Conservation (phyloP, 2,113 vertebrate species). For the Eulemur rufifrons region DNA sequence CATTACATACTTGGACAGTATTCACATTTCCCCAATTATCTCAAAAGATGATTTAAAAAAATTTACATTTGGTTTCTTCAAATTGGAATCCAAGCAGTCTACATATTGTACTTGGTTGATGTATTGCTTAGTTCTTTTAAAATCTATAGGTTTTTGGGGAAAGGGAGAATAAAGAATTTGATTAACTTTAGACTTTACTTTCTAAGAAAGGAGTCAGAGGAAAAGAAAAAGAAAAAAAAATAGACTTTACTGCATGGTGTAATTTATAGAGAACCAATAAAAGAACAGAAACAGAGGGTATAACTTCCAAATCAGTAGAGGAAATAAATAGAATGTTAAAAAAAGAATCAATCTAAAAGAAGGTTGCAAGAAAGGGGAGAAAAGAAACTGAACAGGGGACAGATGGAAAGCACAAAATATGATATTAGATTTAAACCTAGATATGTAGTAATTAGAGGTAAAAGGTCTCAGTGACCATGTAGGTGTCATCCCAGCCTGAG, state of each 20-base stretch:
- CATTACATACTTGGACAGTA: background rate
- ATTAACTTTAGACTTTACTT: background rate
- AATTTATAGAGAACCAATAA: background rate
- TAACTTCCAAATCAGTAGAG: background rate
- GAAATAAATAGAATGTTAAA: background rate
- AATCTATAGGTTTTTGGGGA: background rate
- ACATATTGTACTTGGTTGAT: background rate
- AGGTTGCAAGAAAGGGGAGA: background rate
- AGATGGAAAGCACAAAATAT: background rate
- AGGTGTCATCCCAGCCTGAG: background rate
- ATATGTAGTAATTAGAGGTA: background rate
- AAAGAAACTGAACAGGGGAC: background rate
- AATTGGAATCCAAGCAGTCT: background rate
- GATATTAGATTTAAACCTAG: background rate
- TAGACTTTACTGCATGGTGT: background rate
- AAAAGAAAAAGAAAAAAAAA: too few relatives aligned
- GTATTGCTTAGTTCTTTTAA: background rate
- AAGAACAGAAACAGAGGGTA: background rate
- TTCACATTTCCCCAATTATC: background rate
- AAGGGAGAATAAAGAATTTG: background rate
- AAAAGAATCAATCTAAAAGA: background rate
- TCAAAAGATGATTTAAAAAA: background rate
- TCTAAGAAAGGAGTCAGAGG: too few relatives aligned
- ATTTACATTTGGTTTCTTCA: slow-evolving; percentile 1
- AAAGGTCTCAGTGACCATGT: background rate